Evolutionary conservation across 2,113 vertebrate species (phyloP).

Genomic region (Nannobrachium achirus): DNA sequence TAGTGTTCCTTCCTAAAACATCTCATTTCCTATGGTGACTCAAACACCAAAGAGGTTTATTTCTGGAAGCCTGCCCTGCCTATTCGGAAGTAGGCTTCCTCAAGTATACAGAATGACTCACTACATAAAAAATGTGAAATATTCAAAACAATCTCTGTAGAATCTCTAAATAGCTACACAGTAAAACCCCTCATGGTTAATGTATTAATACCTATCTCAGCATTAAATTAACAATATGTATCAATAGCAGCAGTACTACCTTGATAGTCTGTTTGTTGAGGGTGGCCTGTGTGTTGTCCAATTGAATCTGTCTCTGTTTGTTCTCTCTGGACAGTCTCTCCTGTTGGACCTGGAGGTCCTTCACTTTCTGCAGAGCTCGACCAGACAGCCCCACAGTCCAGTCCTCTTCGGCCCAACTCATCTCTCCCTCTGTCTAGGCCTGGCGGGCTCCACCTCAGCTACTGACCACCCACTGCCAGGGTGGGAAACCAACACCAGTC

Average conservation of each 20-base stretch:
- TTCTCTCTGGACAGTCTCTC: conserved; percentile 79
- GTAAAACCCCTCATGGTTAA: no score
- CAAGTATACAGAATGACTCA: no score
- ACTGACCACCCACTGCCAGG: conserved; percentile 8
- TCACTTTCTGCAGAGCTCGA: conserved; percentile 77
- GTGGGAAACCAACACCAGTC: neutral
- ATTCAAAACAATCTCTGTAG: no score
- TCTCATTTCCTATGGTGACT: no score
- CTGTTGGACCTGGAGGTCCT: conserved; percentile 78
- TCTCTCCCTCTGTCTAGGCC: conserved; percentile 40
- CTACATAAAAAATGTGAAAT: no score
- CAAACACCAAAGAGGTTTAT: no score
- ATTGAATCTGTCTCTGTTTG: conserved; percentile 82
- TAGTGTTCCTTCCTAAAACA: no score
- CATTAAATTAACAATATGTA: no score
- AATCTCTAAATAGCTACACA: no score
- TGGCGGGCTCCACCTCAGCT: neutral
- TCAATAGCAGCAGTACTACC: conserved; percentile 55
- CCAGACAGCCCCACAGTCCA: conserved; percentile 82
- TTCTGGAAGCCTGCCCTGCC: no score
- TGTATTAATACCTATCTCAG: no score
- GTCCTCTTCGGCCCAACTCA: conserved; percentile 85
- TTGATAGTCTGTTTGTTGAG: conserved; percentile 80
- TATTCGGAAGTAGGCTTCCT: no score
- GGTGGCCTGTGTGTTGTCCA: conserved; percentile 77